Conservation (phyloP, 2,797 vertebrate genomes). For the Ciconia nigra region DNA sequence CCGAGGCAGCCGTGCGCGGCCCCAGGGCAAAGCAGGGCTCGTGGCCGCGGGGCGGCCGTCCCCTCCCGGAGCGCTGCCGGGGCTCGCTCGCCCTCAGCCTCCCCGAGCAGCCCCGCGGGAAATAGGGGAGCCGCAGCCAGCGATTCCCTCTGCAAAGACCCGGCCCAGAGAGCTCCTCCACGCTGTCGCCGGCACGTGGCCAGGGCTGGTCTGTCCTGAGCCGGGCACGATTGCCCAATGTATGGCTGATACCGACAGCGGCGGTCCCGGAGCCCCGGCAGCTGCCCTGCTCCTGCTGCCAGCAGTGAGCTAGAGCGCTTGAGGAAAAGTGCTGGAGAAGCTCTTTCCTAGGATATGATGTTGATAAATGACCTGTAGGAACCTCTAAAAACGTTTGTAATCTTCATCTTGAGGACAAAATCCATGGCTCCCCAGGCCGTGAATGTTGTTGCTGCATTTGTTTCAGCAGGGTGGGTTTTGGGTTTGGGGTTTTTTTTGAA, state of each 20-base stretch:
- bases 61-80: neutral
- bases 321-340: neutral
- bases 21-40: neutral
- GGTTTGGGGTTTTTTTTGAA: neutral
- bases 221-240: neutral
- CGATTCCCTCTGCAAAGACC: neutral
- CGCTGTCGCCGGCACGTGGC: accelerated
- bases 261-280: neutral
- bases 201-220: neutral
- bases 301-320: neutral
- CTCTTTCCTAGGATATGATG: neutral
- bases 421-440: neutral
- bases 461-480: accelerated
- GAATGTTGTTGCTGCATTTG: neutral
- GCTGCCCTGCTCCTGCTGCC: neutral
- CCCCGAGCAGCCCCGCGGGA: neutral
- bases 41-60: accelerated
- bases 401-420: neutral
- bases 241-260: accelerated
- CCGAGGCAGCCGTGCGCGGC: neutral
- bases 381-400: neutral
- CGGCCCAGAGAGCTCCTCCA: neutral
- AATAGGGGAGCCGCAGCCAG: neutral
- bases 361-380: neutral
- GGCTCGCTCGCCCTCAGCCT: neutral